phyloP scores from a whole-genome alignment of 2,888 invertebrate genomes.

The Limnephilus marmoratus region DNA sequence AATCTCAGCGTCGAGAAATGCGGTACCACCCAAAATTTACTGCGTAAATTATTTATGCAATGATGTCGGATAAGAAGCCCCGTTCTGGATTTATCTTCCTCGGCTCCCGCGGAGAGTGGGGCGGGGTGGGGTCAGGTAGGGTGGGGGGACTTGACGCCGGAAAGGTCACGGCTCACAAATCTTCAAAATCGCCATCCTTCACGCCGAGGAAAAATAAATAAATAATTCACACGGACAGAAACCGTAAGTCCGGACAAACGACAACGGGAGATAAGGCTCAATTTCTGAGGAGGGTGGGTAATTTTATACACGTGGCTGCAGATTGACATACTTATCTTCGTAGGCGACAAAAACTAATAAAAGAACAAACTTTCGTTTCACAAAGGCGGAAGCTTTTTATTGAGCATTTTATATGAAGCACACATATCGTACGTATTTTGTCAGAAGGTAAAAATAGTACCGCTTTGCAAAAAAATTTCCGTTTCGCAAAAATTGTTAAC shows the following conservation, averaged over 20 bases:
- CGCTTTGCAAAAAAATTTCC: too few relatives aligned
- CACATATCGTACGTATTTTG: too few relatives aligned
- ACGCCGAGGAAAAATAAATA: background rate
- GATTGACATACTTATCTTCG: background rate
- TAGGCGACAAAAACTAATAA: too few relatives aligned
- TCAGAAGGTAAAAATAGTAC: too few relatives aligned
- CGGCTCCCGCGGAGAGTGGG: background rate
- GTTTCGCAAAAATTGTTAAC: too few relatives aligned
- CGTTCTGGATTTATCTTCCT: conserved; percentile 24
- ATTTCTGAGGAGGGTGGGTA: background rate
- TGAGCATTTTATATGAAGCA: too few relatives aligned
- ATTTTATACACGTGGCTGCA: background rate
- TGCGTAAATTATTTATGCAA: conserved; percentile 28
- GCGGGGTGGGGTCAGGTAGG: background rate
- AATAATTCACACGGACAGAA: conserved; percentile 3
- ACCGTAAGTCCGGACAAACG: background rate
- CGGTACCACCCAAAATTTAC: conserved; percentile 16
- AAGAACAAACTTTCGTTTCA: too few relatives aligned
- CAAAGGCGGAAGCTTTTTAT: too few relatives aligned
- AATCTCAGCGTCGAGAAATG: conserved; percentile 14
- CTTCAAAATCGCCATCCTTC: conserved; percentile 6
- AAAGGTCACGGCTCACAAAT: conserved; percentile 14
- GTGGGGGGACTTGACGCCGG: background rate
- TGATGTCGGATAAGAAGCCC: conserved; percentile 26
- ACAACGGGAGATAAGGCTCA: background rate